Evolutionary conservation across 2,797 vertebrate species (phyloP), one percentile per base, ranked within the genome.

Genomic region (Xiphorhynchus erythropygius): DNA sequence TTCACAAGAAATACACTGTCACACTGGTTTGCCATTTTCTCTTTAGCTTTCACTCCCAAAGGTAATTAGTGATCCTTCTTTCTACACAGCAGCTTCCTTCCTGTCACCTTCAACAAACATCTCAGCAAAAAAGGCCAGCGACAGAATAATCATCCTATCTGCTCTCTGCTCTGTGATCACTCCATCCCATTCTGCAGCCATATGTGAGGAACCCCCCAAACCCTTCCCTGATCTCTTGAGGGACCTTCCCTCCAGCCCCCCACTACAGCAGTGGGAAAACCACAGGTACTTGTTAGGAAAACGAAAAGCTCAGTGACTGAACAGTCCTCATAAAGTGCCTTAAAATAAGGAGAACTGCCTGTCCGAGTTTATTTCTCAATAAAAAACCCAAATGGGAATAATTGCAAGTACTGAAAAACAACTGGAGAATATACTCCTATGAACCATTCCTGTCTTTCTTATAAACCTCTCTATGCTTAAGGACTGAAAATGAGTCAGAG

Each of bases 41-140:
- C 98, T 97, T 98, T 94, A 94, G 96, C 97, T 97, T 96, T 98
- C 97, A 97, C 94, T 98, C 97, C 98, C 97, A 97, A 98, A 98
- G 97, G 82, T 97, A 98, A 96, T 67, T 57, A 73, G 39, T 0
- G 0, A 79, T 57, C 0, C 0, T n/a, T 87, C 74, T 41, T 91
- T 84, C 77, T 39, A 56, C 67, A 52, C 23, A 73, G 62, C 57
- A 86, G 49, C 27, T 84, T 91, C 80, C 68, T 80, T 69, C 52
- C 80, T 57, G 57, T 70, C 44, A 56, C 56, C 59, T 76, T 90
- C 76, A 73, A 50, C 53, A 87, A 64, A 41, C 10, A 84, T 14
- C 49, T 59, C 71, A 37, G 57, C 39, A 85, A 89, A 87, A 93
- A 49, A 81, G 28, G 28, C 24, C 79, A 56, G 35, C 10, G 15